Base-by-base conservation (phyloP, 2,797 vertebrate species). In the Chloroceryle amazona region DNA sequence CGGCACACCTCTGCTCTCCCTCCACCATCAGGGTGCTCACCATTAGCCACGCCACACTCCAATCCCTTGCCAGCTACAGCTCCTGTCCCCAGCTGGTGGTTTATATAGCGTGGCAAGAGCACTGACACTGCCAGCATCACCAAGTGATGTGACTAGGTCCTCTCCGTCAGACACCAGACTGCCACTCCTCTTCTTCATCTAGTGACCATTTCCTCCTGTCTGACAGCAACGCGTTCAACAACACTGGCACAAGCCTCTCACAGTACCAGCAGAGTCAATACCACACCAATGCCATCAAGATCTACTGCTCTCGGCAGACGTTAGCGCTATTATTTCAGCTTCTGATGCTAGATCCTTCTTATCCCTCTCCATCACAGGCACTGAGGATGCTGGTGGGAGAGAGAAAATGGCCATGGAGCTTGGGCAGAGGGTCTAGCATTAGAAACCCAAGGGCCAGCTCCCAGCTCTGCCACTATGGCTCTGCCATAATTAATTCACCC, bases 31-130 rank as follows among this genome's bases (percentile, higher is more conserved):
- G 39, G 52, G 20, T 21, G 14, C 26, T 29, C 10, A 0, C 22
- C 3, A 1, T 42, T 28, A 42, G 14, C 37, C 28, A 20, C 6
- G 51, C 92, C 81, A 81, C 2, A 0, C 67, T 65, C 75, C 35
- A 12, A 55, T 23, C n/a, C 62, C 29, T 13, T 4, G 67, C 81
- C 84, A 80, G 2, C 42, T n/a, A 29, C 9, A 29, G 17, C 52
- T 86, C 44, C 91, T 4, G 1, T 20, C 42, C 71, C 49, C 3
- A 1, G 7, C 3, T 2, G 29, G 63, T 0, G 0, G 44, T 44
- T 79, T 22, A 52, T 6, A 20, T 3, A 47, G 70, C 1, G 0
- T 23, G 47, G 65, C 65, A 55, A 76, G 31, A 65, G 65, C 33
- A 42, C 22, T 52, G 86, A 58, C 41, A 46, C 76, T 46, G 66